Base-by-base conservation (phyloP, 2,113 vertebrate species). In the Natator depressus region DNA sequence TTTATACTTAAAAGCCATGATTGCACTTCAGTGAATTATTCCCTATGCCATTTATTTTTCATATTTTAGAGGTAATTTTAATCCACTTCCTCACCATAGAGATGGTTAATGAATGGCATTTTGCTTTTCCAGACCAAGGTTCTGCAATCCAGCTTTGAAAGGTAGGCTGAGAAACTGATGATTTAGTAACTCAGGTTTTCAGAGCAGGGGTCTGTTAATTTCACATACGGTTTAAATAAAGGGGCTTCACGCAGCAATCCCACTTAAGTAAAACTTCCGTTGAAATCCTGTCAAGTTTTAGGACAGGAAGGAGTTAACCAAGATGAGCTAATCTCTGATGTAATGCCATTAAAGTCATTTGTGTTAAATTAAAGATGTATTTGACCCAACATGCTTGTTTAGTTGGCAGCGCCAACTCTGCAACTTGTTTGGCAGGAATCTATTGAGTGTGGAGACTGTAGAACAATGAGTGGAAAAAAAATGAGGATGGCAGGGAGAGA, bases 1-100 rank as follows among this genome's bases (percentile, higher is more conserved):
- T 90, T 95, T 94, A 88, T 80, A 88, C 90, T 95, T 94, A 91
- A 96, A 96, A 89, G 20, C 53, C 86, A 82, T 89, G 31, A 89
- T 57, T 54, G 54, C 57, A 90, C 89, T 94, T 91, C 65, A 92
- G 96, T 85, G 24, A 95, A 90, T 80, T 89, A 47, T 8, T 89
- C 80, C 84, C 85, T 47, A 29, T 82, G 65, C 42, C 35, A 80
- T 88, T 83, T 31, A 49, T 84, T 93, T 87, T 16, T 95, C 55
- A 90, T 89, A 47, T 85, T 94, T 94, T 79, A 81, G 49, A 84
- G 6, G 78, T 89, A 94, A 96, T 51, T 55, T 75, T 78, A 94
- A 86, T 4, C 1, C 9, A 13, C 75, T 91, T 97, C 72, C 91
- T 88, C 89, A 91, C 78, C 87, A 62, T 88, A 35, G 22, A 93